Evolutionary conservation across 2,888 invertebrate genomes (phyloP).

Genomic region (Ochropacha duplaris): DNA sequence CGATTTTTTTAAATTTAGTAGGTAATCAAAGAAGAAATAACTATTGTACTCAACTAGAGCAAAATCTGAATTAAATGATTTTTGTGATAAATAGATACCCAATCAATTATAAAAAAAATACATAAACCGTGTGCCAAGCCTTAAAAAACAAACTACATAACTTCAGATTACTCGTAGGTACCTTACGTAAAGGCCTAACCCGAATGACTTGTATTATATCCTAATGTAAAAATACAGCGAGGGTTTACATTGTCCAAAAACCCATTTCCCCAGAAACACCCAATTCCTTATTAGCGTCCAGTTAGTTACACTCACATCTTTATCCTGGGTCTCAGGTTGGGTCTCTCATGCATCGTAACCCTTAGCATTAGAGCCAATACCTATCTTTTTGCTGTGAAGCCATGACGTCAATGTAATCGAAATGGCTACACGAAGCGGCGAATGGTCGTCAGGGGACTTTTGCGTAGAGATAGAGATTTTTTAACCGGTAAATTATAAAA

Average conservation of each 20-base stretch:
- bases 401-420: slow-evolving; percentile 69
- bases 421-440: slow-evolving; percentile 54
- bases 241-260: slow-evolving; percentile 7
- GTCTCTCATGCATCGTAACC: slow-evolving; percentile 52
- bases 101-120: too few relatives aligned
- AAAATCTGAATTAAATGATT: too few relatives aligned
- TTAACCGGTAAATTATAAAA: slow-evolving; percentile 10
- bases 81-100: too few relatives aligned
- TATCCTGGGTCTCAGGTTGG: slow-evolving; percentile 24
- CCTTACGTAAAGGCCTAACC: too few relatives aligned
- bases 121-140: too few relatives aligned
- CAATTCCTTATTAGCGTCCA: slow-evolving; percentile 34
- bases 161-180: too few relatives aligned
- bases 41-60: too few relatives aligned
- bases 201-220: background rate
- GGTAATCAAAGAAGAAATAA: too few relatives aligned
- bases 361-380: slow-evolving; percentile 64
- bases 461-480: slow-evolving; percentile 19
- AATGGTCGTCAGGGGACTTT: slow-evolving; percentile 57
- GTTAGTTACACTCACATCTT: slow-evolving; percentile 36
- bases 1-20: too few relatives aligned
- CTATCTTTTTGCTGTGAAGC: slow-evolving; percentile 62
- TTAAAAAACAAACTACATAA: too few relatives aligned
- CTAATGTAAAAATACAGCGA: background rate
- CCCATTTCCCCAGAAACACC: slow-evolving; percentile 13